These are phyloP conservation scores for Scolopax mira DNA, from an alignment of 2,113 vertebrate genomes.

Conservation along the genomic window DNA sequence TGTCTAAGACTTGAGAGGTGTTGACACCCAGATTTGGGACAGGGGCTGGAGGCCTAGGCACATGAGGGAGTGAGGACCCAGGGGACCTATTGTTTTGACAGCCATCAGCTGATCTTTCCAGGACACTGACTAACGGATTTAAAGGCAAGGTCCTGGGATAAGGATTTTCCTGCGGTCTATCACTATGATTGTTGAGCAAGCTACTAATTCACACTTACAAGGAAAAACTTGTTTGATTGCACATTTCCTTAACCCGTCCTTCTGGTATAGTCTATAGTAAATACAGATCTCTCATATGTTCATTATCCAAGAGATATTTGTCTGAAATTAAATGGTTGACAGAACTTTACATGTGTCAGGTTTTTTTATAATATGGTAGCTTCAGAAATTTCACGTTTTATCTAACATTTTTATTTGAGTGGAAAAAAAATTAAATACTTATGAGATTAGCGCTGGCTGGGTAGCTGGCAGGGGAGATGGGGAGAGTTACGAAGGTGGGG, in stretches of 20 bases:
- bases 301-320: not conserved
- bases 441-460: not conserved
- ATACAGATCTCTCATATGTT: not conserved
- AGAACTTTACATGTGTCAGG: not conserved
- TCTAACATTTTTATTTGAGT: not conserved
- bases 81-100: not conserved
- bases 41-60: not conserved
- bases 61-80: accelerated
- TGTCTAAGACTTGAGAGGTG: not conserved
- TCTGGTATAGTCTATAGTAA: not conserved
- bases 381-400: not conserved
- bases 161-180: not conserved
- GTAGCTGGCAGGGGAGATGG: not conserved
- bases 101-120: not conserved
- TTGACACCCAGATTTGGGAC: not conserved
- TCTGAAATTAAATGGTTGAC: not conserved
- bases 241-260: not conserved
- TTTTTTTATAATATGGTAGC: accelerated
- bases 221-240: not conserved
- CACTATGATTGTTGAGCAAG: not conserved
- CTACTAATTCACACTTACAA: not conserved
- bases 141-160: not conserved
- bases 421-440: not conserved
- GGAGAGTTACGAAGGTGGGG: not conserved
- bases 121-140: not conserved